These are phyloP conservation scores for Daphoenositta chrysoptera DNA, from an alignment of 2,113 vertebrate species.

Conservation along the genomic window DNA sequence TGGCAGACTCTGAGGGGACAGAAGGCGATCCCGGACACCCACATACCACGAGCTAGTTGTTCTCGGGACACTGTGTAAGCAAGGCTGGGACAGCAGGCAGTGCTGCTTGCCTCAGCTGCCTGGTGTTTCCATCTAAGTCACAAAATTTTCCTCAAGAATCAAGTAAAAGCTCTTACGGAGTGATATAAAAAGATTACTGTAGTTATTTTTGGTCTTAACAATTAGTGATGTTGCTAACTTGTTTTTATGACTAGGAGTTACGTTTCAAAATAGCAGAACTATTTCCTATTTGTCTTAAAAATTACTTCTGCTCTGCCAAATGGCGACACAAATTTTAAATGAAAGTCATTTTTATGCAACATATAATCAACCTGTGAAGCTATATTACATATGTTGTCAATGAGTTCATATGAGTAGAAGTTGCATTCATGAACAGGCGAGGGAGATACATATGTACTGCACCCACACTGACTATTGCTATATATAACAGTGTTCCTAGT, in stretches of 20 bases:
- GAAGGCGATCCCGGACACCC: neutral
- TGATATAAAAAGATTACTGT: neutral
- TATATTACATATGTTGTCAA: neutral
- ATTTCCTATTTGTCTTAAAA: neutral
- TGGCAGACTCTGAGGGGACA: neutral
- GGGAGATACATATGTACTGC: neutral
- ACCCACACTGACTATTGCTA: neutral
- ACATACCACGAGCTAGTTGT: fast-evolving
- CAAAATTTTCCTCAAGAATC: neutral
- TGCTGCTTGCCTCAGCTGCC: neutral
- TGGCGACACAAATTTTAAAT: neutral
- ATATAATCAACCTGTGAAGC: neutral
- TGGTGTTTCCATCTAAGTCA: neutral
- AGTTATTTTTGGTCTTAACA: neutral
- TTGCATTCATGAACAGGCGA: neutral
- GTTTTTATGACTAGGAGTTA: neutral
- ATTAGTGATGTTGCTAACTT: neutral
- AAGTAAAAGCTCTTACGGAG: neutral
- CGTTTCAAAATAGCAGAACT: neutral
- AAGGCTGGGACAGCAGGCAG: neutral
- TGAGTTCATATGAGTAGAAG: neutral
- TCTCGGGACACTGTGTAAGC: neutral
- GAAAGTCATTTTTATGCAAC: neutral
- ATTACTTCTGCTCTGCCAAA: neutral
- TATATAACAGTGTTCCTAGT: neutral